phyloP scores from a whole-genome alignment of 1,140 invertebrate species.

The Maniola jurtina region DNA sequence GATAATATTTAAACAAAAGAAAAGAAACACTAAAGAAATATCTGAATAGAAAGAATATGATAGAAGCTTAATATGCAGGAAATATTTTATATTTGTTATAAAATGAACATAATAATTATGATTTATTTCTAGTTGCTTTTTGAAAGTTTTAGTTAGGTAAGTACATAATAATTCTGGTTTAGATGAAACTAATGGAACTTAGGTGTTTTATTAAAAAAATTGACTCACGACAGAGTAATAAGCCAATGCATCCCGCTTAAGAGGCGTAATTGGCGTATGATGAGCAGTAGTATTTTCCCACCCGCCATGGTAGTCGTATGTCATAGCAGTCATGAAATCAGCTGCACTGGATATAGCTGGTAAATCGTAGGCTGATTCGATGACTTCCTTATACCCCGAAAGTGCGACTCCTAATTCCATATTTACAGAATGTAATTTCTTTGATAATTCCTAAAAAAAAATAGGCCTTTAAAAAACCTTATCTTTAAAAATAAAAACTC shows the following conservation, averaged over 20 bases:
- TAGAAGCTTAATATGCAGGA: no score
- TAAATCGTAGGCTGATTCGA: constrained; percentile 90
- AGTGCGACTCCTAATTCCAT: constrained; percentile 90
- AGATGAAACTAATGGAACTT: no score
- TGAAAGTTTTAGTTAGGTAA: no score
- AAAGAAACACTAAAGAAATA: no score
- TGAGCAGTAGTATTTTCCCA: constrained; percentile 92
- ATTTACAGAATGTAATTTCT: constrained; percentile 85
- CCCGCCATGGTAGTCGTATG: constrained; percentile 92
- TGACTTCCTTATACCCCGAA: constrained; percentile 94
- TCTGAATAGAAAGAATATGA: no score
- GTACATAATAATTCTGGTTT: no score
- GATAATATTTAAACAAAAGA: no score
- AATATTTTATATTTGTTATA: no score
- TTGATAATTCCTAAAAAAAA: constrained; percentile 84
- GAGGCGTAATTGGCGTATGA: constrained; percentile 87
- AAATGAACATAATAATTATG: no score
- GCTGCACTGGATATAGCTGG: constrained; percentile 82
- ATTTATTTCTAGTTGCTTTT: no score
- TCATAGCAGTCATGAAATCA: constrained; percentile 93
- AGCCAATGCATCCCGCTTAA: constrained; percentile 81
- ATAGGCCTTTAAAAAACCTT: constrained; percentile 1
- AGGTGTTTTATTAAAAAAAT: background rate
- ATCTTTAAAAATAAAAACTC: background rate
- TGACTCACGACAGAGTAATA: constrained; percentile 87